A percentile compares a stretch with the other conserved stretches of the same genome.
These are phyloP conservation scores for Helleia helle DNA, from an alignment of 2,888 invertebrate genomes.

Conservation along the genomic window DNA sequence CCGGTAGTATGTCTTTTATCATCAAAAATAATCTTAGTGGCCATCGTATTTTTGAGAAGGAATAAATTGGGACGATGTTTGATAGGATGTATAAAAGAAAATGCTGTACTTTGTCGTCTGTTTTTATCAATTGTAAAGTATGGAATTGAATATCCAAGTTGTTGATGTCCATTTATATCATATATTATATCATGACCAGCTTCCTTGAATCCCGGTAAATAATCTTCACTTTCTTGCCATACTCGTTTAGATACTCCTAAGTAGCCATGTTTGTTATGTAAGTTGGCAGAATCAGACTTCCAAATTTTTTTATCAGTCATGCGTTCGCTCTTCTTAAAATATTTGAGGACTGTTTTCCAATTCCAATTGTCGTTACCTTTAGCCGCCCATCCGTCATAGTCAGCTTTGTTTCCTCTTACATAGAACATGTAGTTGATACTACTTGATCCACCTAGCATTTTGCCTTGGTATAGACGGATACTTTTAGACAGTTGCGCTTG, in stretches of 20 bases:
- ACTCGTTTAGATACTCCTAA: slow-evolving; percentile 35
- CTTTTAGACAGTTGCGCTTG: slow-evolving; percentile 30
- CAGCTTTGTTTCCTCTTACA: slow-evolving; percentile 75
- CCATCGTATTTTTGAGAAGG: slow-evolving; percentile 34
- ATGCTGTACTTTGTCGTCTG: slow-evolving; percentile 34
- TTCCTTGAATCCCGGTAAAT: slow-evolving; percentile 33
- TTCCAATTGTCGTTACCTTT: slow-evolving; percentile 69
- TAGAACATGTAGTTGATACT: slow-evolving; percentile 79
- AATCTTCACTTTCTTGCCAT: slow-evolving; percentile 43
- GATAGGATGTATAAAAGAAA: slow-evolving; percentile 32
- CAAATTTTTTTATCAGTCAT: slow-evolving; percentile 23
- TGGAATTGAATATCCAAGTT: slow-evolving; percentile 33
- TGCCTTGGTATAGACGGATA: slow-evolving; percentile 70
- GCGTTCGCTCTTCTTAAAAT: slow-evolving; percentile 39
- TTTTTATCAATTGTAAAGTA: slow-evolving; percentile 27
- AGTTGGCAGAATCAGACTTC: slow-evolving; percentile 35
- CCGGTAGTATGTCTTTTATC: slow-evolving; percentile 28
- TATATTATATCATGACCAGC: slow-evolving; percentile 31
- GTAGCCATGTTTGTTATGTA: slow-evolving; percentile 29
- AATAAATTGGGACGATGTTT: slow-evolving; percentile 34
- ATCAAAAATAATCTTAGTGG: slow-evolving; percentile 33
- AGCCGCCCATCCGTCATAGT: slow-evolving; percentile 79
- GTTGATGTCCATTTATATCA: slow-evolving; percentile 34
- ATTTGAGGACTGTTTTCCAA: slow-evolving; percentile 33
- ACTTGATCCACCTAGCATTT: slow-evolving; percentile 79